Evolutionary conservation across 2,797 vertebrate species (phyloP).

Genomic region (Echiichthys vipera): DNA sequence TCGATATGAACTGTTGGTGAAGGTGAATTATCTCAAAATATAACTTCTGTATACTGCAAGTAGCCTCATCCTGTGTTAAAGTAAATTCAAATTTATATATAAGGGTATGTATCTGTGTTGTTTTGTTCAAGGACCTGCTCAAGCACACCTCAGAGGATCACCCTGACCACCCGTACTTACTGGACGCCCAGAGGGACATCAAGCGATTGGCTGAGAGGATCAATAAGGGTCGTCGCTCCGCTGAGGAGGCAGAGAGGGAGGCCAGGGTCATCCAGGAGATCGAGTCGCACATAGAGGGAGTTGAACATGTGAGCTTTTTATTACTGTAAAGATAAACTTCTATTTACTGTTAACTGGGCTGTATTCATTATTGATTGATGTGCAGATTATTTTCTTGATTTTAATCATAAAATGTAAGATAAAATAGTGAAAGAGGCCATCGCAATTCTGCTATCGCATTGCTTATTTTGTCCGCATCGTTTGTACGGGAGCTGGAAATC

Average conservation of each 20-base stretch:
- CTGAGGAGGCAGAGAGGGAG: slow-evolving; percentile 95
- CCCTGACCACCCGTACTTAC: slow-evolving; percentile 90
- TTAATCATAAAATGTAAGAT: not conserved
- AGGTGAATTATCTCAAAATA: slow-evolving; percentile 80
- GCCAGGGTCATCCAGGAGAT: slow-evolving; percentile 97
- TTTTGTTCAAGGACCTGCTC: slow-evolving; percentile 89
- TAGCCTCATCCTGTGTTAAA: not conserved
- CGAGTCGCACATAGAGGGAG: slow-evolving; percentile 96
- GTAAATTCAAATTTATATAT: too few relatives aligned
- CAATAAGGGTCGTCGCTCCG: slow-evolving; percentile 94
- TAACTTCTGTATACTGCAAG: not conserved
- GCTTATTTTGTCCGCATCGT: not conserved
- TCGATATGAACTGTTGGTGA: slow-evolving; percentile 96
- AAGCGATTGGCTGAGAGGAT: slow-evolving; percentile 96
- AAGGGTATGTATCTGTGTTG: not conserved
- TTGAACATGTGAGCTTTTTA: slow-evolving; percentile 90
- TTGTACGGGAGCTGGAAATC: too few relatives aligned
- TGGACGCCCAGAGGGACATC: slow-evolving; percentile 95
- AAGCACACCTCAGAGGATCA: slow-evolving; percentile 97
- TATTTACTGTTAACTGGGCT: not conserved
- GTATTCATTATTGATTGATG: not conserved
- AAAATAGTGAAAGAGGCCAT: not conserved
- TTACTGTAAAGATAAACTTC: not conserved
- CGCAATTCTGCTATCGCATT: not conserved
- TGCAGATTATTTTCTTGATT: not conserved